Evolutionary conservation across 2,888 invertebrate species (phyloP), one percentile per base, ranked within the genome.

Genomic region (Anthoptus insignis): DNA sequence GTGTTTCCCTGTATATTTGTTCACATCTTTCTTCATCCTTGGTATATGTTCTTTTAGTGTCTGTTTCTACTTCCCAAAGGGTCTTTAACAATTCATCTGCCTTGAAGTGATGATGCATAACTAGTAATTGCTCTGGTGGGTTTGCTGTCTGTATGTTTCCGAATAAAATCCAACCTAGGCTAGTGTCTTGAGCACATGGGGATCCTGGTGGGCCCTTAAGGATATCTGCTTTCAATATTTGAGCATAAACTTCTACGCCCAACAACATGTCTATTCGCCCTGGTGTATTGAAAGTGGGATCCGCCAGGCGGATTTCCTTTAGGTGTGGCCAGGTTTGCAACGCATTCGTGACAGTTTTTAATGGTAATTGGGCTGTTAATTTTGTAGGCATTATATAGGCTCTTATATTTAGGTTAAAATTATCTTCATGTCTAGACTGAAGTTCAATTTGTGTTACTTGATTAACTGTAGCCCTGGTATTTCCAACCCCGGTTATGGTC

Each of bases 21-120:
- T 77, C 74, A 57, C 76, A 75, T 29, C n/a, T 4, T 52, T 47
- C 11, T 65, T 76, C 75, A 56, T 74, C 71, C 57, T 32, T 47
- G 13, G 37, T n/a, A 2, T n/a, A n/a, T n/a, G 3, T 37, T 37
- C 37, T 37, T 7, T 27, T 27, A 27, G 3, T 5, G 5, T 27
- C 68, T 29, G 42, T n/a, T n/a, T 73, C 65, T 58, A 67, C n/a
- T 27, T 27, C 27, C 27, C 27, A 7, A 27, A 27, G 27, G 19
- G 61, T 37, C 37, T 71, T 70, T 19, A 71, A 42, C 21, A 69
- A 50, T 24, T 71, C 58, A 29, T 71, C 64, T n/a, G 65, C 54
- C 24, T 65, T 64, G 7, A 72, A 13, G 58, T 70, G 45, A 29
- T 69, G 71, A 58, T 72, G 68, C 66, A 71, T 68, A 3, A 70